Conservation (phyloP, 2,113 vertebrate species). For the Dicaeum eximium region DNA sequence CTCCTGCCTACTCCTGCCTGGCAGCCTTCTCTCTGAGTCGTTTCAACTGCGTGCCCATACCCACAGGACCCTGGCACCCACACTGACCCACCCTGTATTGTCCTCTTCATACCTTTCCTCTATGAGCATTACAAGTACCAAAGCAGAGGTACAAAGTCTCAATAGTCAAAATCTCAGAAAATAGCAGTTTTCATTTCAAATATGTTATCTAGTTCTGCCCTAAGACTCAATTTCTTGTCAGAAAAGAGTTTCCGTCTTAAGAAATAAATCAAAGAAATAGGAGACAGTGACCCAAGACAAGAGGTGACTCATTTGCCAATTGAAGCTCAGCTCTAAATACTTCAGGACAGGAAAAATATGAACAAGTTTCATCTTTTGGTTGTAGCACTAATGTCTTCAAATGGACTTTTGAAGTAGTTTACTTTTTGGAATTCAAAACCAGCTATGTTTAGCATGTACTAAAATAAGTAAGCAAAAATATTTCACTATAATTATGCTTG, state of each 20-base stretch:
- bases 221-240: not conserved
- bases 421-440: conserved; percentile 1
- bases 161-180: not conserved
- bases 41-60: not conserved
- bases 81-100: not conserved
- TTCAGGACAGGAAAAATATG: not conserved
- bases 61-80: not conserved
- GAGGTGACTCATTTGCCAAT: not conserved
- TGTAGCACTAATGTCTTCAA: not conserved
- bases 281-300: not conserved
- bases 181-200: not conserved
- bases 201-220: not conserved
- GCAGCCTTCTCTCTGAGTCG: not conserved
- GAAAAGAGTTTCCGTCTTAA: not conserved
- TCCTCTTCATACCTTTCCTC: not conserved
- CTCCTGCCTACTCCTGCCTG: not conserved
- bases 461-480: conserved; percentile 15
- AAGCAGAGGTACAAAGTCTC: not conserved
- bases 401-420: not conserved
- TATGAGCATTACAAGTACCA: not conserved
- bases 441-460: not conserved
- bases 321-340: not conserved
- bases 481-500: not conserved
- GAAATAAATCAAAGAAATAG: not conserved
- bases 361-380: conserved; percentile 18